Evolutionary conservation across 2,797 vertebrate species (phyloP), one percentile per base, ranked within the genome.

Genomic region (Neosalanx taihuensis): DNA sequence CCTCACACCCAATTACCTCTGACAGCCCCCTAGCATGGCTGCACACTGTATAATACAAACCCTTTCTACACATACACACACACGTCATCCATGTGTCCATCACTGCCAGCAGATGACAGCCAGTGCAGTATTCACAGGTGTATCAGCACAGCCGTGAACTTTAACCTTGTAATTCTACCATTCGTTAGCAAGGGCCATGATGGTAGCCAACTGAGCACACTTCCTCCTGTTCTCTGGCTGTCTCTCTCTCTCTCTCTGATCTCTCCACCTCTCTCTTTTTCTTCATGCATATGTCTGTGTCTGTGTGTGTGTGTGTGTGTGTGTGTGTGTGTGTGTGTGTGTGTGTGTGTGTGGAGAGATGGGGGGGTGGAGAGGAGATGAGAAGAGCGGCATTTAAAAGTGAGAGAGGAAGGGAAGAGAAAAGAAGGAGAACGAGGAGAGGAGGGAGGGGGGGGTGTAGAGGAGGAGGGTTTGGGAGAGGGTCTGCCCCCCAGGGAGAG

Each of bases 391-490:
- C 23, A 26, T 26, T 26, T 26, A 9, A 7, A 35, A 10, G 35
- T 0, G 63, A 9, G 63, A 6, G 63, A 4, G 63, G 9, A n/a
- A 15, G 64, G 4, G 64, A 26, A 20, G 10, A 18, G 5, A 18
- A 17, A n/a, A 15, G 64, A 12, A 20, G 3, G 37, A 75, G 56
- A 79, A 78, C 72, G 71, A 74, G 6, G 35, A 49, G 35, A 23
- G 20, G n/a, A 17, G 10, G 23, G 1, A 41, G 30, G 37, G 29
- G 84, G 82, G 30, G 67, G 83, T 85, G 86, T 71, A 74, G 81
- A 85, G 80, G 76, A 31, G 60, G 15, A 9, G 17, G 84, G 82
- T 7, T 37, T 9, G 2, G 7, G 35, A 37, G 35, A 37, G 35
- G 35, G 35, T 57, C 5, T n/a, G 18, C 53, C 53, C 53, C 53